phyloP scores from a whole-genome alignment of 2,113 vertebrate genomes.

The Canis aureus region DNA sequence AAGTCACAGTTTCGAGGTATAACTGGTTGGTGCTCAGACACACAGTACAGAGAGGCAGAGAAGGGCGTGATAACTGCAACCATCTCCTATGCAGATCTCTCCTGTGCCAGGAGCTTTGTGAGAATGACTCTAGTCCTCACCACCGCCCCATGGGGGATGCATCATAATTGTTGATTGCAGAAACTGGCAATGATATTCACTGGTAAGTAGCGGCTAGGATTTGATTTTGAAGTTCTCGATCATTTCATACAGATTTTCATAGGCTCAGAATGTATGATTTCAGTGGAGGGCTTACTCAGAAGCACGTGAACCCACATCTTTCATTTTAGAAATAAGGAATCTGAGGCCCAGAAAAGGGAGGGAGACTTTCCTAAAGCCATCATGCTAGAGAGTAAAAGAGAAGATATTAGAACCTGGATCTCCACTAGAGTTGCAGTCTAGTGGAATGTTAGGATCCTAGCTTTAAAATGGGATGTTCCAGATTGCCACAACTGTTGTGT shows the following conservation, averaged over 20 bases:
- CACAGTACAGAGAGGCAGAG: background rate
- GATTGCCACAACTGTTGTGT: conserved; percentile 32
- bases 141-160: background rate
- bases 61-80: accelerated
- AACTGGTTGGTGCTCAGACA: background rate
- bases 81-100: background rate
- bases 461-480: background rate
- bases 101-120: background rate
- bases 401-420: background rate
- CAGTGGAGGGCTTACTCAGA: background rate
- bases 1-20: background rate
- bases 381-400: background rate
- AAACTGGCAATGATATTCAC: background rate
- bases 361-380: background rate
- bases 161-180: background rate
- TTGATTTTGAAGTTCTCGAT: background rate
- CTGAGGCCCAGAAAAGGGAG: background rate
- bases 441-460: background rate
- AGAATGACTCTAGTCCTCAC: background rate
- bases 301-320: background rate
- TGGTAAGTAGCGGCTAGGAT: background rate
- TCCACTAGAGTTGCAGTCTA: background rate
- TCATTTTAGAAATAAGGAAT: background rate
- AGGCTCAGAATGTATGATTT: background rate
- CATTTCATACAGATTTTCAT: background rate